Base-by-base conservation (phyloP, 2,113 vertebrate species). In the Dipodomys spectabilis region DNA sequence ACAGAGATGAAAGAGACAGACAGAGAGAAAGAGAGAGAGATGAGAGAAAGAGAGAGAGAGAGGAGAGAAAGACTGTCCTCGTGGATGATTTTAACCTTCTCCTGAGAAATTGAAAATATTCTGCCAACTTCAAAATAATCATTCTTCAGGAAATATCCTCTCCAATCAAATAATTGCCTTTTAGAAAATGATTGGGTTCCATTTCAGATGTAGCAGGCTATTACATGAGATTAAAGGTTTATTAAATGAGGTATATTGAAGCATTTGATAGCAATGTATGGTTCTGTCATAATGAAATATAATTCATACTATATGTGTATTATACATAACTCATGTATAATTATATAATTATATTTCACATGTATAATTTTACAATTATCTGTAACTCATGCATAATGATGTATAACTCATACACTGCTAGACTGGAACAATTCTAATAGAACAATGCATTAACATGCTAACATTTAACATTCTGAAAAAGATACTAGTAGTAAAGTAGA, bases 31-130 rank as follows among this genome's bases (percentile, higher is more conserved):
- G 5, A 39, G 39, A 39, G 39, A 39, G 39, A 39, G 39, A 39
- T 39, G 39, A 65, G 92, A 60, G 67, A 64, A 92, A 95, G 90
- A 91, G 11, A 1, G 6, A 13, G 20, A 39, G 44, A 44, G 71
- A 27, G 71, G 49, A 86, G 82, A 95, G 49, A 25, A 20, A 78
- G 9, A 90, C 65, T 77, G 12, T 80, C 35, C n/a, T 95, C 2
- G 28, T 90, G 39, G 9, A 30, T 77, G 28, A 96, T 91, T 82
- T 84, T 35, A 90, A 45, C 32, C 45, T 95, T 90, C 44, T 80
- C 49, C 19, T 86, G 65, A 95, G 39, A 92, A 82, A 88, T 0
- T 74, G 32, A 79, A 88, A 95, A 84, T 84, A 73, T 16, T 32
- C 65, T 74, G 25, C 39, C 78, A 68, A 77, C 18, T 77, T 69